These are phyloP conservation scores for Theocolax elegans DNA, from an alignment of 1,140 invertebrate species.

Conservation along the genomic window DNA sequence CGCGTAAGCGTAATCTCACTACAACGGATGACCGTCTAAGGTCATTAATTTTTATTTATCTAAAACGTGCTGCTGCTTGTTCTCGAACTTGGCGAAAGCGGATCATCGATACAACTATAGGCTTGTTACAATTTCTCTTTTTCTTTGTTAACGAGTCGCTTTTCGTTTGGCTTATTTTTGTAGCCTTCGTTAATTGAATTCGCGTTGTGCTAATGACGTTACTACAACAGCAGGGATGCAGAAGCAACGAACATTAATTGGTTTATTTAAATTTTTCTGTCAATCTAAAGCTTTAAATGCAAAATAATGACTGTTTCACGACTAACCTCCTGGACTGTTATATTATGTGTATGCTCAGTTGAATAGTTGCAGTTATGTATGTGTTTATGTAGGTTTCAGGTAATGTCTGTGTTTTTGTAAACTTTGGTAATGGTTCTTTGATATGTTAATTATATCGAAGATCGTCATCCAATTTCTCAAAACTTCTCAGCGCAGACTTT, in stretches of 20 bases:
- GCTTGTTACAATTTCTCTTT: too few relatives aligned
- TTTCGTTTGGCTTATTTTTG: constrained; percentile 9
- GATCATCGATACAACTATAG: constrained; percentile 21
- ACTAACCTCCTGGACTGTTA: constrained; percentile 8
- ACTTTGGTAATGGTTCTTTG: constrained; percentile 18
- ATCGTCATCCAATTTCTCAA: constrained; percentile 26
- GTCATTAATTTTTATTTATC: constrained; percentile 6
- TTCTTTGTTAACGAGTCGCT: constrained; percentile 15
- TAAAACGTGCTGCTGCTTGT: constrained; percentile 2
- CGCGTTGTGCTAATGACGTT: neutral
- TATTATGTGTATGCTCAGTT: neutral
- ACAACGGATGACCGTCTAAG: constrained; percentile 14
- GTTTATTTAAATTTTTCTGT: neutral
- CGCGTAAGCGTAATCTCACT: neutral
- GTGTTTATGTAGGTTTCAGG: neutral
- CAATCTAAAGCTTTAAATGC: constrained; percentile 1
- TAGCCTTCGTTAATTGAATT: constrained; percentile 4
- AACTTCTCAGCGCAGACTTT: constrained; percentile 10
- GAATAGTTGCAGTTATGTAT: neutral
- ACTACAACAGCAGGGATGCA: constrained; percentile 13
- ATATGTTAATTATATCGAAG: constrained; percentile 40
- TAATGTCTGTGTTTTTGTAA: neutral
- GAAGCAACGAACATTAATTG: constrained; percentile 1
- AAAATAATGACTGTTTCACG: neutral
- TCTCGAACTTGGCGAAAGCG: constrained; percentile 17